Evolutionary conservation across 2,888 invertebrate species (phyloP), one percentile per base, ranked within the genome.

Genomic region (Trypoxylon attenuatum): DNA sequence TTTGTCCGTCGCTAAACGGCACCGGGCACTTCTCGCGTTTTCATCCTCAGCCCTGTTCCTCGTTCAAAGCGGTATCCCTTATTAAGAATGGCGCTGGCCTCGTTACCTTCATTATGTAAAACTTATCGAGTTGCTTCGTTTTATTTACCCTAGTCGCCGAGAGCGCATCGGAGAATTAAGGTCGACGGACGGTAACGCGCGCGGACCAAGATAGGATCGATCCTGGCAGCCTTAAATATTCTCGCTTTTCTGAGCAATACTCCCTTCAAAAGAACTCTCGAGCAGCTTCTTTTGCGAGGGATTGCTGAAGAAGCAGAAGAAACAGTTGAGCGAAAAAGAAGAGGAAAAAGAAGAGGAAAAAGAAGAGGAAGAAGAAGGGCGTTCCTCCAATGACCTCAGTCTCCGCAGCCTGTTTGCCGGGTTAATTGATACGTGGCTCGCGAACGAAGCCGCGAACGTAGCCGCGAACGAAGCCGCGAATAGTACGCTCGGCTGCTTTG

Each of bases 1-100:
- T 58, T 71, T 58, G 42, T 38, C 56, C 52, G 27, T 27, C 43
- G 38, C 52, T 60, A 45, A 60, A 49, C 41, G 53, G 27, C 15
- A 6, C 2, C 47, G 25, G 15, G 22, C 43, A 3, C 19, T 8
- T 16, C 22, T 43, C 43, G 19, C 46, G 19, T 53, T 25, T 16
- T 18, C 51, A 2, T 22, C 19, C 8, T 13, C n/a, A 33, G 49
- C 22, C 8, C 33, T 29, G 13, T 27, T 29, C 2, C 38, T 25
- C 15, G 18, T n/a, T n/a, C 39, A 1, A 6, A 8, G 49, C 45
- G 29, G 47, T 56, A 61, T 62, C 56, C 56, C 61, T 62, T 49
- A 51, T 61, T 49, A 43, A 56, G 21, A 29, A n/a, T 25, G 25
- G 21, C 43, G 19, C 8, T 19, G 3, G 18, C 15, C 29, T n/a